Percentiles rank a stretch among this genome's conserved stretches.
phyloP scores from a whole-genome alignment of 2,888 invertebrate genomes.

The Achlya flavicornis region DNA sequence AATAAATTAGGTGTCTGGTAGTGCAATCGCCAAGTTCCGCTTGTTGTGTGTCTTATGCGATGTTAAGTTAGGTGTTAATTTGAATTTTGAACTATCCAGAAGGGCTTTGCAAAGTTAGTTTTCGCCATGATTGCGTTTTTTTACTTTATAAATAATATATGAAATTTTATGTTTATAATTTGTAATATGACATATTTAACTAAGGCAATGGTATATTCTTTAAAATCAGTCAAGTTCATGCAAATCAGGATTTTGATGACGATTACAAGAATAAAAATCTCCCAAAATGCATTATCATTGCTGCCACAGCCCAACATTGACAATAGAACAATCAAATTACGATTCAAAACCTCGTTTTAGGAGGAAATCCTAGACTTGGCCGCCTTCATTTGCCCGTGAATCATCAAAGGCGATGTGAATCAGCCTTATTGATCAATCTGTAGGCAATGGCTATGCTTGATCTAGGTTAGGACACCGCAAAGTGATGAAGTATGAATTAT shows the following conservation, averaged over 20 bases:
- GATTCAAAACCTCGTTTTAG: slow-evolving; percentile 31
- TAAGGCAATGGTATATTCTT: background rate
- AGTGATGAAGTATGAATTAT: slow-evolving; percentile 48
- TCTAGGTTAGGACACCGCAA: slow-evolving; percentile 53
- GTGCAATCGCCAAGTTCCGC: background rate
- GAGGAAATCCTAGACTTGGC: slow-evolving; percentile 35
- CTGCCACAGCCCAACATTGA: slow-evolving; percentile 26
- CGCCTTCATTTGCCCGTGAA: slow-evolving; percentile 26
- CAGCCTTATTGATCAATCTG: slow-evolving; percentile 39
- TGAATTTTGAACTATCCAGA: background rate
- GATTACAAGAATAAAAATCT: slow-evolving; percentile 27
- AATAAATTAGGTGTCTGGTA: background rate
- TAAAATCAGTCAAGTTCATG: background rate
- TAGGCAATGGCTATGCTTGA: slow-evolving; percentile 40
- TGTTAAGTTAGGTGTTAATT: background rate
- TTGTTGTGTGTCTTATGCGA: background rate
- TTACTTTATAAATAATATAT: background rate
- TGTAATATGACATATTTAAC: background rate
- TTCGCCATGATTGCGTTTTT: too few relatives aligned
- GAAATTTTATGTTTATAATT: too few relatives aligned
- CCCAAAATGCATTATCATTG: slow-evolving; percentile 33
- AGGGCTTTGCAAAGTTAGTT: background rate
- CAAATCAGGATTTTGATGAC: slow-evolving; percentile 16
- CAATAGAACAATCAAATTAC: slow-evolving; percentile 44
- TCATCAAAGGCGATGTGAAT: slow-evolving; percentile 25